Percentiles rank a stretch among this genome's conserved stretches.
phyloP scores from a whole-genome alignment of 53 echinoderm and acorn worm species.

The Holothuria scabra region DNA sequence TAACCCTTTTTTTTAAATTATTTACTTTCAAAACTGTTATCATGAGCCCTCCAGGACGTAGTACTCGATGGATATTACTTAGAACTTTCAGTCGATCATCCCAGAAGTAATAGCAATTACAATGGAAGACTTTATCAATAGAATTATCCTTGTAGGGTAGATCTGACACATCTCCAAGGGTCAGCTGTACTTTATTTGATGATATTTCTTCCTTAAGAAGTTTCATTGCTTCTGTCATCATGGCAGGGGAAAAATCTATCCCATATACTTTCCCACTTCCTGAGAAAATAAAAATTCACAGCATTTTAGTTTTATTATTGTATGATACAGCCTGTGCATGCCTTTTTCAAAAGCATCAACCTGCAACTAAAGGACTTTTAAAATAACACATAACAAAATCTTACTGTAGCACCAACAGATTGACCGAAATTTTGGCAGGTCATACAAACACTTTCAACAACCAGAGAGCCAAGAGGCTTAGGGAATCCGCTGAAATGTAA shows the following conservation, averaged over 20 bases:
- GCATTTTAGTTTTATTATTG: too few species aligned
- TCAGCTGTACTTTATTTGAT: conserved; percentile 62
- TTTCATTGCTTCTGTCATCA: conserved; percentile 67
- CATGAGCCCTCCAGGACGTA: conserved; percentile 81
- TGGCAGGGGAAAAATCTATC: conserved; percentile 79
- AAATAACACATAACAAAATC: too few species aligned
- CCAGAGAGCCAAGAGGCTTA: too few species aligned
- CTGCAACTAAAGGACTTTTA: too few species aligned
- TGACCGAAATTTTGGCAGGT: too few species aligned
- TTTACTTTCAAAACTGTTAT: conserved; percentile 57
- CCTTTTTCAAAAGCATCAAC: too few species aligned
- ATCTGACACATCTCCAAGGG: conserved; percentile 66
- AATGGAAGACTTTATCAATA: conserved; percentile 85
- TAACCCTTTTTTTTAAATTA: conserved; percentile 1
- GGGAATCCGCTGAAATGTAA: too few species aligned
- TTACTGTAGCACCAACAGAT: too few species aligned
- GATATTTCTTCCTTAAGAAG: conserved; percentile 67
- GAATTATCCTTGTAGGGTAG: conserved; percentile 72
- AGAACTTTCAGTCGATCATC: conserved; percentile 60
- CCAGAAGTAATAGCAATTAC: conserved; percentile 99
- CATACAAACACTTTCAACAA: too few species aligned
- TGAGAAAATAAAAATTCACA: background rate
- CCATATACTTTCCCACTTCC: conserved; percentile 78
- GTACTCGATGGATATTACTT: conserved; percentile 68
- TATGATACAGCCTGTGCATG: too few species aligned